Percentiles rank a stretch among this genome's conserved stretches.
phyloP scores from a whole-genome alignment of 2,113 vertebrate genomes.

The Myrmecobius fasciatus region DNA sequence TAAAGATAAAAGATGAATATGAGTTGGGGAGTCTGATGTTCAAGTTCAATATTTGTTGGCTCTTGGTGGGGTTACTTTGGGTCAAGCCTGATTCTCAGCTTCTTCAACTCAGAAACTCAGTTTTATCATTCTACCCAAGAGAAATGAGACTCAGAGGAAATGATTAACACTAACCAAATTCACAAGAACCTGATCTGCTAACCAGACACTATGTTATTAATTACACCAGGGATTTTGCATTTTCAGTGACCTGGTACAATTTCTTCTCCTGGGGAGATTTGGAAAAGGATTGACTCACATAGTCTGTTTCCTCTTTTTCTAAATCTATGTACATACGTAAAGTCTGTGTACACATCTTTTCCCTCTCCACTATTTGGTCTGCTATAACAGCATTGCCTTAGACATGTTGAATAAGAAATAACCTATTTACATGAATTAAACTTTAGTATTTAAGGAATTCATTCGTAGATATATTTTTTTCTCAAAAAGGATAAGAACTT shows the following conservation, averaged over 20 bases:
- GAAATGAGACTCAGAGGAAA: neutral
- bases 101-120: neutral
- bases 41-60: neutral
- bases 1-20: neutral
- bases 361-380: neutral
- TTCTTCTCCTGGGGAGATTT: neutral
- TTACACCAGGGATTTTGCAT: neutral
- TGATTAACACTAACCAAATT: neutral
- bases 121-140: neutral
- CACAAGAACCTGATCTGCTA: neutral
- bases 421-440: neutral
- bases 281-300: neutral
- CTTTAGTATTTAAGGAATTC: neutral
- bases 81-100: neutral
- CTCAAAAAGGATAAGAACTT: neutral
- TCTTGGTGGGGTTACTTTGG: neutral
- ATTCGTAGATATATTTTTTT: neutral
- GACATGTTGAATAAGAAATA: neutral
- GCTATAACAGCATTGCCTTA: neutral
- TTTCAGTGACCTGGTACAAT: neutral
- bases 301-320: neutral
- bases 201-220: neutral
- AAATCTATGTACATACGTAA: neutral
- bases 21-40: neutral
- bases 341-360: too few species aligned